Evolutionary conservation across 2,113 vertebrate genomes (phyloP).

Genomic region (Origma solitaria): DNA sequence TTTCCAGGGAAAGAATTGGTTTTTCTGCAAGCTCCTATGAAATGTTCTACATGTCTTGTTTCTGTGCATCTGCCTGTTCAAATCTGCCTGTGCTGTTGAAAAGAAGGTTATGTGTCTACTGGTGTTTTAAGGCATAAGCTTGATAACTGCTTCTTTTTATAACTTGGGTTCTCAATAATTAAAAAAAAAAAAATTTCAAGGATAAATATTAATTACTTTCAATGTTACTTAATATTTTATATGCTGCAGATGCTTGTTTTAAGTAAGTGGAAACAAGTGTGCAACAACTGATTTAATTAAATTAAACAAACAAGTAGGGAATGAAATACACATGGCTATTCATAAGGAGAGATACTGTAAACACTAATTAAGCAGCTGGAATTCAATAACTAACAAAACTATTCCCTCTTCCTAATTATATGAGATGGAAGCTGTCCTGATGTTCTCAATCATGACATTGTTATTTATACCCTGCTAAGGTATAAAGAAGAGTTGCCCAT

Average conservation of each 20-base stretch:
- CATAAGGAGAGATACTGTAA: slow-evolving; percentile 68
- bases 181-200: neutral
- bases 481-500: neutral
- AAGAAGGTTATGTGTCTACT: neutral
- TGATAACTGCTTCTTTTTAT: neutral
- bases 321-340: slow-evolving; percentile 47
- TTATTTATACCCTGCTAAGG: slow-evolving; percentile 6
- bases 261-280: slow-evolving; percentile 73
- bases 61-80: neutral
- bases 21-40: neutral
- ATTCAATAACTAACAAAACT: slow-evolving; percentile 63
- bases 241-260: slow-evolving; percentile 59
- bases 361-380: slow-evolving; percentile 62
- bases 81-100: neutral
- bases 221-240: slow-evolving; percentile 57
- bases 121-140: neutral
- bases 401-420: slow-evolving; percentile 43
- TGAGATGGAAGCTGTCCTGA: neutral
- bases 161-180: slow-evolving; percentile 7
- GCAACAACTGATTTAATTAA: slow-evolving; percentile 67
- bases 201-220: slow-evolving; percentile 43
- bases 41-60: neutral
- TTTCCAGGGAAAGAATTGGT: neutral
- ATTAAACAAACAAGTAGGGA: slow-evolving; percentile 43
- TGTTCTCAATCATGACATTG: slow-evolving; percentile 11